Conservation (phyloP, 2,797 vertebrate genomes). For the Buceros bicornis region DNA sequence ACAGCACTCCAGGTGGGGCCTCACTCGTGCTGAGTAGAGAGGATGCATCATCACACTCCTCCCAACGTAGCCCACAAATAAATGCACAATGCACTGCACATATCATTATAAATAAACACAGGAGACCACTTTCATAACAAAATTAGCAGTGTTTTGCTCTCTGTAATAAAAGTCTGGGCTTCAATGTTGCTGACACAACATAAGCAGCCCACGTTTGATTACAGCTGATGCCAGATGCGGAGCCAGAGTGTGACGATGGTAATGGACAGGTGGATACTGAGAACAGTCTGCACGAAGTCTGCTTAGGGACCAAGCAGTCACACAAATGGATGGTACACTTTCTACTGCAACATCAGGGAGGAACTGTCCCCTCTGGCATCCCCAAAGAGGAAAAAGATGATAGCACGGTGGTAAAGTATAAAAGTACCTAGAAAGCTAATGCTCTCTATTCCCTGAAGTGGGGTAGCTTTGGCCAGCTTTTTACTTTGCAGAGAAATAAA, state of each 20-base stretch:
- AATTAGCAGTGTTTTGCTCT: background rate
- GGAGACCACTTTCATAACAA: background rate
- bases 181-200: background rate
- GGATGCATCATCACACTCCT: background rate
- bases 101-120: background rate
- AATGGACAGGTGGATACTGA: background rate
- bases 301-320: background rate
- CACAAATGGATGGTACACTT: background rate
- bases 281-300: background rate
- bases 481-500: background rate
- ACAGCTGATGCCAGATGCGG: background rate
- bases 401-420: background rate
- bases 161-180: background rate
- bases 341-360: background rate
- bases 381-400: background rate
- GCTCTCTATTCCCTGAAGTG: background rate
- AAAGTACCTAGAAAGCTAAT: background rate
- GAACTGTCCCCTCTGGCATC: background rate
- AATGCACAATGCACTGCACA: background rate
- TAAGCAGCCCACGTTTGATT: background rate
- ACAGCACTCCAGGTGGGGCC: background rate
- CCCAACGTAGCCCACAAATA: background rate
- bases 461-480: background rate
- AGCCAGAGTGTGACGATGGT: fast-evolving
- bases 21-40: fast-evolving